Evolutionary conservation across 2,888 invertebrate species (phyloP).

Genomic region (Dicyrtomina minuta): DNA sequence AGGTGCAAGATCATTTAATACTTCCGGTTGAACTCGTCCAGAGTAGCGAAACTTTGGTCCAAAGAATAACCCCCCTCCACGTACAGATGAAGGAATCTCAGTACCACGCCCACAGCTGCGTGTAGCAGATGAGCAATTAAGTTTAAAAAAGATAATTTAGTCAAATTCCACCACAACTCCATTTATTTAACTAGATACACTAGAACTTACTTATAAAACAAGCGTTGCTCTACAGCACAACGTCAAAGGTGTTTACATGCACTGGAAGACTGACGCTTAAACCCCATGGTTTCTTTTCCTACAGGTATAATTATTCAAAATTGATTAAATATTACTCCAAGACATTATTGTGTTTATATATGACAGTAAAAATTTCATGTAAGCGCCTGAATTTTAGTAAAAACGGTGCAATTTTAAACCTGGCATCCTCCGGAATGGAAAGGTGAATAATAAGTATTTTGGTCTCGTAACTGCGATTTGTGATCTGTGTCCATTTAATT

Average conservation of each 20-base stretch:
- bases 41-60: slow-evolving; percentile 92
- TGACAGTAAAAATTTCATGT: background rate
- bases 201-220: slow-evolving; percentile 89
- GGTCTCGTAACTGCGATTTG: slow-evolving; percentile 94
- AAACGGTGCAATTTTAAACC: slow-evolving; percentile 54
- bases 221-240: slow-evolving; percentile 95
- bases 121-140: background rate
- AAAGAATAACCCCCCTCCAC: slow-evolving; percentile 53
- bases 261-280: slow-evolving; percentile 88
- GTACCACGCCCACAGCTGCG: slow-evolving; percentile 50
- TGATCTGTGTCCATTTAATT: slow-evolving; percentile 93
- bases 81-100: slow-evolving; percentile 50
- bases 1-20: slow-evolving; percentile 74
- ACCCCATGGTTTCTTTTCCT: slow-evolving; percentile 80
- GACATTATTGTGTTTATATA: background rate
- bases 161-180: no score
- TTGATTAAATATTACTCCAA: background rate
- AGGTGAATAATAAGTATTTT: slow-evolving; percentile 96
- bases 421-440: slow-evolving; percentile 76
- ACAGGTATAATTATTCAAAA: background rate
- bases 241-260: slow-evolving; percentile 96
- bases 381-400: background rate
- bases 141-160: no score
- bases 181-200: background rate
- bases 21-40: slow-evolving; percentile 88